Evolutionary conservation across 1,140 invertebrate species (phyloP).

Genomic region (Cydia strobilella): DNA sequence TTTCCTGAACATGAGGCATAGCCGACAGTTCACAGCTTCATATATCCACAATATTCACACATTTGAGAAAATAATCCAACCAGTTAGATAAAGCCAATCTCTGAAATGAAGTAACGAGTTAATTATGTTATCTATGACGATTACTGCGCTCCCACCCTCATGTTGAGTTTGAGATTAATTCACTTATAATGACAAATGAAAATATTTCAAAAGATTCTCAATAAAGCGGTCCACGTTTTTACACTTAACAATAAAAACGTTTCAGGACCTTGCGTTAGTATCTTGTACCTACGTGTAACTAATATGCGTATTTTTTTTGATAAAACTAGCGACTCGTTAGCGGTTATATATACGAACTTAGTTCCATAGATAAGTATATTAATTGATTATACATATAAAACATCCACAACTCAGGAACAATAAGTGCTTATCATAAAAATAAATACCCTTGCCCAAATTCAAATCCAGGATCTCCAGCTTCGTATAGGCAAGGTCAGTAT

Average conservation of each 20-base stretch:
- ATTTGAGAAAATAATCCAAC: neutral
- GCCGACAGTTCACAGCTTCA: neutral
- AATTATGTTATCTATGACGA: conserved; percentile 12
- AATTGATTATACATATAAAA: too few relatives aligned
- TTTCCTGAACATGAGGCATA: neutral
- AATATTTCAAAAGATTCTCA: neutral
- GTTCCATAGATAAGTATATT: too few relatives aligned
- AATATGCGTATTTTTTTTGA: too few relatives aligned
- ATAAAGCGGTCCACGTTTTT: neutral
- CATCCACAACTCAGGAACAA: too few relatives aligned
- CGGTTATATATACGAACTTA: too few relatives aligned
- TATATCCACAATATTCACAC: neutral
- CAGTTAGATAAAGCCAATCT: conserved; percentile 16
- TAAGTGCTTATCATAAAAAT: too few relatives aligned
- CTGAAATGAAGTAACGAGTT: conserved; percentile 12
- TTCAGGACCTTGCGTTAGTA: too few relatives aligned
- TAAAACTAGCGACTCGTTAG: too few relatives aligned
- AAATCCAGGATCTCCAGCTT: too few relatives aligned
- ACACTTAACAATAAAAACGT: neutral
- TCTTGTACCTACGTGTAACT: too few relatives aligned
- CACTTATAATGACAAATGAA: neutral
- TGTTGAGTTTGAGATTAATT: conserved; percentile 14
- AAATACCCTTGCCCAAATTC: too few relatives aligned
- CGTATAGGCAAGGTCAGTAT: too few relatives aligned
- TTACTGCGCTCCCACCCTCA: conserved; percentile 5